These are phyloP conservation scores for Pterocles orientalis DNA, from an alignment of 2,113 vertebrate species.

Conservation along the genomic window DNA sequence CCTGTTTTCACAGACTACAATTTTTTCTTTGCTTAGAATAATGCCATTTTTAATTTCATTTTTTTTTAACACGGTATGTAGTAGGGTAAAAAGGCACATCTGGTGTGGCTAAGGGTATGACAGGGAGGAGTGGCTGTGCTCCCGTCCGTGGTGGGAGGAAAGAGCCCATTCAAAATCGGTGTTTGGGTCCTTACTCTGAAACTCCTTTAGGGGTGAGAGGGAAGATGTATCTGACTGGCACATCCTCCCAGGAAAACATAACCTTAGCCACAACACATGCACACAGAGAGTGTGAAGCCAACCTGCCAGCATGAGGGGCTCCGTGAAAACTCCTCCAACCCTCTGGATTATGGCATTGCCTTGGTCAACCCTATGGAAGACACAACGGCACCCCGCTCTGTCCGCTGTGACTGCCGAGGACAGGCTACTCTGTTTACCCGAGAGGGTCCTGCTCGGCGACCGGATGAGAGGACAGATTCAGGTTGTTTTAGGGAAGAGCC, in stretches of 20 bases:
- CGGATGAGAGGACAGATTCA: conserved; percentile 70
- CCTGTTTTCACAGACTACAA: background rate
- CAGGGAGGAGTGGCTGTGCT: background rate
- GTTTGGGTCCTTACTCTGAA: background rate
- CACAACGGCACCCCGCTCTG: conserved; percentile 68
- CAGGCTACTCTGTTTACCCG: conserved; percentile 62
- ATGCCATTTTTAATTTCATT: background rate
- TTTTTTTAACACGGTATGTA: fast-evolving
- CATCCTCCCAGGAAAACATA: conserved; percentile 81
- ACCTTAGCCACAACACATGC: conserved; percentile 72
- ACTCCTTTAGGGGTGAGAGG: conserved; percentile 69
- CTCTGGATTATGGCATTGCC: conserved; percentile 78
- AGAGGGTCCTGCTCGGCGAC: conserved; percentile 80
- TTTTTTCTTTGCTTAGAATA: background rate
- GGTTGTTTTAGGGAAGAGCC: too few species aligned
- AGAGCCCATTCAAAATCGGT: background rate
- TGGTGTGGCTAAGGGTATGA: background rate
- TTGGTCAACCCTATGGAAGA: conserved; percentile 76
- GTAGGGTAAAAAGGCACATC: background rate
- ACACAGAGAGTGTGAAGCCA: conserved; percentile 71
- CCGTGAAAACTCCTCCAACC: conserved; percentile 72
- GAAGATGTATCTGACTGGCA: conserved; percentile 76
- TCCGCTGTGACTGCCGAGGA: conserved; percentile 75
- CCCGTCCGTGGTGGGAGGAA: background rate
- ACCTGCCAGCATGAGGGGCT: conserved; percentile 80